Percentiles rank a stretch among this genome's conserved stretches.
Evolutionary conservation across 2,113 vertebrate species (phyloP).

Genomic region (Martes martes): DNA sequence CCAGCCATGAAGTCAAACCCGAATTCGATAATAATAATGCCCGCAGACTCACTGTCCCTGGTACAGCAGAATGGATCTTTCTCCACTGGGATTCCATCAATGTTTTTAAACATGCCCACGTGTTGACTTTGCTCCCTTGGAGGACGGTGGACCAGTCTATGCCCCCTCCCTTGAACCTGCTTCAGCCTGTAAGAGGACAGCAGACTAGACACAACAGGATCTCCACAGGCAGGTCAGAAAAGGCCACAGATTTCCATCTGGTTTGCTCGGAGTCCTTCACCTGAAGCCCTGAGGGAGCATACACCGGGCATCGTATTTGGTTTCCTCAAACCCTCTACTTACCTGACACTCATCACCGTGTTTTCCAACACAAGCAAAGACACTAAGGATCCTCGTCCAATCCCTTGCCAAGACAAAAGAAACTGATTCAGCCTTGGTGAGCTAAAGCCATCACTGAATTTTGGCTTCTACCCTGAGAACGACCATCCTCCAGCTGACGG

Average conservation of each 20-base stretch:
- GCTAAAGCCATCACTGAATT: neutral
- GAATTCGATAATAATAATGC: neutral
- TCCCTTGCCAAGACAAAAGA: neutral
- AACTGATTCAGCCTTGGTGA: rapidly evolving
- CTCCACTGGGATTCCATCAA: neutral
- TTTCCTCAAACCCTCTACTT: neutral
- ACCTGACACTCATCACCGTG: neutral
- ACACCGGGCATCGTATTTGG: rapidly evolving
- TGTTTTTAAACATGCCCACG: neutral
- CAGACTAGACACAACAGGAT: rapidly evolving
- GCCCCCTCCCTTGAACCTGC: neutral
- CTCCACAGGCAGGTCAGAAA: neutral
- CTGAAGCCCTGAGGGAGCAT: neutral
- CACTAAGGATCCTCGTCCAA: neutral
- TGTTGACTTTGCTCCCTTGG: neutral
- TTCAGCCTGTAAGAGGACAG: neutral
- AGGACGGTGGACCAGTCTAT: rapidly evolving
- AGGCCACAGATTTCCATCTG: neutral
- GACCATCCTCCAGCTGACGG: neutral
- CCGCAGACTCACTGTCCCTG: neutral
- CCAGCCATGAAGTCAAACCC: neutral
- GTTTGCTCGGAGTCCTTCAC: neutral
- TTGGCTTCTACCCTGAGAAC: neutral
- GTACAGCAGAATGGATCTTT: neutral
- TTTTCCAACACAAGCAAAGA: neutral